phyloP scores from a whole-genome alignment of 1,140 invertebrate species.

The Acarapis woodi region DNA sequence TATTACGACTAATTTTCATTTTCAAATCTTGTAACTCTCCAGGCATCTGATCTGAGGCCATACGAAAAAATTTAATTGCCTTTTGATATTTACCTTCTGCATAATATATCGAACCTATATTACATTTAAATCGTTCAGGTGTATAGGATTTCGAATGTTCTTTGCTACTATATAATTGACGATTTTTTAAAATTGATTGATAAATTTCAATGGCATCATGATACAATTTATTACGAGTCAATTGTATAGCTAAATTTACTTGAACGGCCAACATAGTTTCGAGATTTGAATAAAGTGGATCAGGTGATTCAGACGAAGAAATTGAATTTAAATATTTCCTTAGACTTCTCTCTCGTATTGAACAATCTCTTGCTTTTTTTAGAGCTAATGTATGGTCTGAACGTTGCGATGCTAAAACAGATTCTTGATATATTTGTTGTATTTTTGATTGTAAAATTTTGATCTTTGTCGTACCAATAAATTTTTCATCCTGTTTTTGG shows the following conservation, averaged over 20 bases:
- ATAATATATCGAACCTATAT: slow-evolving; percentile 95
- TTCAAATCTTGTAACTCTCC: slow-evolving; percentile 53
- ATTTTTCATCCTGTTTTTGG: slow-evolving; percentile 18
- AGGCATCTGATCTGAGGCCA: slow-evolving; percentile 82
- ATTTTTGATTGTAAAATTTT: slow-evolving; percentile 47
- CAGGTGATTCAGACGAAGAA: not conserved
- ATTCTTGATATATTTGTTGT: slow-evolving; percentile 49
- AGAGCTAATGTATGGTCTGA: slow-evolving; percentile 28
- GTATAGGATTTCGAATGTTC: not conserved
- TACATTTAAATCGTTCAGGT: slow-evolving; percentile 57
- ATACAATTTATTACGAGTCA: slow-evolving; percentile 71
- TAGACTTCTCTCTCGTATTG: slow-evolving; percentile 58
- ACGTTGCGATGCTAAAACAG: slow-evolving; percentile 30
- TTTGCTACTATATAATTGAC: slow-evolving; percentile 13
- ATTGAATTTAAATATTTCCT: slow-evolving; percentile 42
- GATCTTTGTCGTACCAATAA: slow-evolving; percentile 53
- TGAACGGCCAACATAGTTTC: slow-evolving; percentile 18
- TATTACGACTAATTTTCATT: slow-evolving; percentile 94
- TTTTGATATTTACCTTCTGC: slow-evolving; percentile 74
- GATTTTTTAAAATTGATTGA: slow-evolving; percentile 54
- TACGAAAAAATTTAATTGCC: slow-evolving; percentile 88
- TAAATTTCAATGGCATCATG: slow-evolving; percentile 85
- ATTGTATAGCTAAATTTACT: slow-evolving; percentile 77
- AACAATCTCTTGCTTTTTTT: slow-evolving; percentile 83
- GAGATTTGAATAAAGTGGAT: slow-evolving; percentile 11